Evolutionary conservation across 2,113 vertebrate species (phyloP).

Genomic region (Myodes glareolus): DNA sequence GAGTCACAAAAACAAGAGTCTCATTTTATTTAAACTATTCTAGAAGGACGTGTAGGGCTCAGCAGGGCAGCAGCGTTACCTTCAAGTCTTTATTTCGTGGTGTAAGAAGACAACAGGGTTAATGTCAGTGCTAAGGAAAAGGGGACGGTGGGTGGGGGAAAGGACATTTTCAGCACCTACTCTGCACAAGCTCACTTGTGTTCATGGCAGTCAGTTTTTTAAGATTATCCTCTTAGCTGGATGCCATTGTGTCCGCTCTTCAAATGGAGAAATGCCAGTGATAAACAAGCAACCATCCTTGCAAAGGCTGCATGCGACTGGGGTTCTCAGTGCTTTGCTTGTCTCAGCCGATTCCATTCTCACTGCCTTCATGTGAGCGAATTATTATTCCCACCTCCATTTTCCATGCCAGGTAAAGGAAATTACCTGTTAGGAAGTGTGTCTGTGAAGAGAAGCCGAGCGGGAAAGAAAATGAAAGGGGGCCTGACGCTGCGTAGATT

Average conservation of each 20-base stretch:
- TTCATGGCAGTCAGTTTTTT: neutral
- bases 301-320: neutral
- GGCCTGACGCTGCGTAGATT: accelerated
- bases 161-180: neutral
- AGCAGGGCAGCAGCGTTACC: too few species aligned
- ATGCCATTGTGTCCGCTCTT: neutral
- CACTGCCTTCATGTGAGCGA: neutral
- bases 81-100: neutral
- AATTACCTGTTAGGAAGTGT: neutral
- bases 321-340: conserved; percentile 15
- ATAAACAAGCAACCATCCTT: neutral
- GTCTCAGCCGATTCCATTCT: conserved; percentile 39
- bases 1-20: neutral
- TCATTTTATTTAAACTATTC: neutral
- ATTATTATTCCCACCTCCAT: neutral
- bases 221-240: neutral
- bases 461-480: neutral
- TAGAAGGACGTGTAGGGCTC: neutral
- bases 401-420: neutral
- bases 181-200: neutral
- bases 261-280: neutral
- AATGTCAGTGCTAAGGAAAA: too few species aligned
- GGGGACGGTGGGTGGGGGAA: neutral
- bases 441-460: neutral
- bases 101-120: neutral